Evolutionary conservation across 1,140 invertebrate species (phyloP).

Genomic region (Spodoptera frugiperda): DNA sequence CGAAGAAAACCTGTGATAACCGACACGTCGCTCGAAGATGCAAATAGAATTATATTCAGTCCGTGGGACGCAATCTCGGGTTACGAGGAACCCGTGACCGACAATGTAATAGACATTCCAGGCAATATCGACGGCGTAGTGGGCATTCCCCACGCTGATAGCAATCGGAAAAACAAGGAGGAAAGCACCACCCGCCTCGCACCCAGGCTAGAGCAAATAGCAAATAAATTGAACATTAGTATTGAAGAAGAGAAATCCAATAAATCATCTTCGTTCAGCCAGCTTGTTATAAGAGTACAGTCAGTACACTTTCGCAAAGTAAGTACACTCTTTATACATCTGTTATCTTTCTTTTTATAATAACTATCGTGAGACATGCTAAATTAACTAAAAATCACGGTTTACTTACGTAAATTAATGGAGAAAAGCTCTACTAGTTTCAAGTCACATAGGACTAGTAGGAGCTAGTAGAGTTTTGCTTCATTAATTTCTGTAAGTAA

Average conservation of each 20-base stretch:
- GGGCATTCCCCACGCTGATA: slow-evolving; percentile 55
- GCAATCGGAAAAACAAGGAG: slow-evolving; percentile 71
- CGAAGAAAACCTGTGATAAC: slow-evolving; percentile 71
- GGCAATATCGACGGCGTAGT: slow-evolving; percentile 67
- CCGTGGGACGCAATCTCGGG: slow-evolving; percentile 81
- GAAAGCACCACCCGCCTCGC: slow-evolving; percentile 63
- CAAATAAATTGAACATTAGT: slow-evolving; percentile 78
- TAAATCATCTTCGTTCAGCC: slow-evolving; percentile 80
- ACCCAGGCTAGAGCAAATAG: slow-evolving; percentile 68
- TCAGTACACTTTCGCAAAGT: slow-evolving; percentile 82
- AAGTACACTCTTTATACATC: slow-evolving; percentile 45
- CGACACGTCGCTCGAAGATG: slow-evolving; percentile 80
- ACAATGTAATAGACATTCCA: slow-evolving; percentile 80
- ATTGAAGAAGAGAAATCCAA: slow-evolving; percentile 82
- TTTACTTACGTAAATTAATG: no score
- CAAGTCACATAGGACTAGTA: no score
- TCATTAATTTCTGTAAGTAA: no score
- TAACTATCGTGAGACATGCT: no score
- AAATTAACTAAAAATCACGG: no score
- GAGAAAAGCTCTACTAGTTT: no score
- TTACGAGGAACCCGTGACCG: slow-evolving; percentile 77
- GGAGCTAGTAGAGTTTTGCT: no score
- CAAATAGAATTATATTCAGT: slow-evolving; percentile 85
- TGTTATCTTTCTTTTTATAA: background rate
- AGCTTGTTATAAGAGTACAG: slow-evolving; percentile 82